Base-by-base conservation (phyloP, 1,140 invertebrate genomes). In the Conopomorpha cramerella region DNA sequence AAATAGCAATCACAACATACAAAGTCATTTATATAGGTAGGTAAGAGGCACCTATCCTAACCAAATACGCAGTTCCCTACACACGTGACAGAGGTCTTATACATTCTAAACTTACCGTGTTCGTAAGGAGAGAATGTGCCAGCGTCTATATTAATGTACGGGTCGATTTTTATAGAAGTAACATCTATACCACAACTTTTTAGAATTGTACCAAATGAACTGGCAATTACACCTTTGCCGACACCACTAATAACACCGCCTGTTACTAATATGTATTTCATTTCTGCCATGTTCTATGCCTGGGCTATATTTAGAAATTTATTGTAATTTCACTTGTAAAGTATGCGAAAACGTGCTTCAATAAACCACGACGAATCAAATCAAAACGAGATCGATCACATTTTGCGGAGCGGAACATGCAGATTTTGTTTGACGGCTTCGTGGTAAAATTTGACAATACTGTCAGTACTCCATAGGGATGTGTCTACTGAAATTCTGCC, bases 111-210 rank as follows among this genome's bases (percentile, higher is more conserved):
- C 49, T 82, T 82, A 96, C 96, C 96, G 79, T 99, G 96, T 70
- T 99, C 96, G 72, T 96, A 98, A 0, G 96, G 96, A 1, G 95
- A 98, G 81, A 99, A 99, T 26, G 96, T 98, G 45, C 96, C 96
- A 50, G 96, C 96, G 79, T 99, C 96, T 45, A 98, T 95, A 73
- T 99, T 99, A 33, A 99, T 94, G 63, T 99, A 99, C 0, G 96
- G 96, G 74, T 99, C 96, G 57, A 99, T 99, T 83, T 99, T 99
- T 49, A 99, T 99, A 10, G 93, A 92, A 14, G 96, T 98, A 2
- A 98, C 95, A 61, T 89, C 83, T 30, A 97, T 87, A 2, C 93
- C 94, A 63, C 90, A 93, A 41, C 90, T 88, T 80, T 97, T 97
- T 2, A 99, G 79, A 46, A 99, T 88, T 14, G 95, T 94, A 10